These are phyloP conservation scores for Anabas testudineus DNA, from an alignment of 2,797 vertebrate genomes.

Conservation along the genomic window DNA sequence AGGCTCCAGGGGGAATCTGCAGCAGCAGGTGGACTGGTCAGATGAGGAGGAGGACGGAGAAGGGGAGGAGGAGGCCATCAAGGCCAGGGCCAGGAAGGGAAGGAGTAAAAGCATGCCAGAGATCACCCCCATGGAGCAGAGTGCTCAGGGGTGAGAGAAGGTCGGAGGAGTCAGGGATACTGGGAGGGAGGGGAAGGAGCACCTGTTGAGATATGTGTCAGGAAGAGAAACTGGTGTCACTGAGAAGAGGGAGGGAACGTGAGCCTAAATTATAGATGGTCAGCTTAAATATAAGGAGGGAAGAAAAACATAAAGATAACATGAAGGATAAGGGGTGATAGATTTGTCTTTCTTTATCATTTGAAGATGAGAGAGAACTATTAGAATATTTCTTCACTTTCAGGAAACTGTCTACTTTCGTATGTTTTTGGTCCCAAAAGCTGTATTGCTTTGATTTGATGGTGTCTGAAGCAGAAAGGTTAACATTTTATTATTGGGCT, in stretches of 20 bases:
- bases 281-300: slow-evolving; percentile 11
- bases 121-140: slow-evolving; percentile 81
- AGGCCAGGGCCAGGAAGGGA: slow-evolving; percentile 74
- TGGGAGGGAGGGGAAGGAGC: background rate
- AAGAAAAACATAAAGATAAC: background rate
- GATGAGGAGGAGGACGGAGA: slow-evolving; percentile 80
- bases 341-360: background rate
- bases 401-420: background rate
- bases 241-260: background rate
- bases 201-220: background rate
- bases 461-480: slow-evolving; percentile 1
- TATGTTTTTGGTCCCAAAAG: slow-evolving; percentile 1
- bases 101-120: slow-evolving; percentile 88
- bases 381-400: background rate
- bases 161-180: background rate
- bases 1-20: slow-evolving; percentile 81
- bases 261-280: background rate
- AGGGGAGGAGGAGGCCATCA: slow-evolving; percentile 68
- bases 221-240: background rate
- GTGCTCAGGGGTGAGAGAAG: slow-evolving; percentile 71
- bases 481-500: slow-evolving; percentile 11
- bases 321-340: background rate
- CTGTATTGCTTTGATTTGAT: slow-evolving; percentile 6
- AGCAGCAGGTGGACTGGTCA: slow-evolving; percentile 82
- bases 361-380: background rate